Evolutionary conservation across 1,140 invertebrate species (phyloP), one percentile per base, ranked within the genome.

Genomic region (Amyelois transitella): DNA sequence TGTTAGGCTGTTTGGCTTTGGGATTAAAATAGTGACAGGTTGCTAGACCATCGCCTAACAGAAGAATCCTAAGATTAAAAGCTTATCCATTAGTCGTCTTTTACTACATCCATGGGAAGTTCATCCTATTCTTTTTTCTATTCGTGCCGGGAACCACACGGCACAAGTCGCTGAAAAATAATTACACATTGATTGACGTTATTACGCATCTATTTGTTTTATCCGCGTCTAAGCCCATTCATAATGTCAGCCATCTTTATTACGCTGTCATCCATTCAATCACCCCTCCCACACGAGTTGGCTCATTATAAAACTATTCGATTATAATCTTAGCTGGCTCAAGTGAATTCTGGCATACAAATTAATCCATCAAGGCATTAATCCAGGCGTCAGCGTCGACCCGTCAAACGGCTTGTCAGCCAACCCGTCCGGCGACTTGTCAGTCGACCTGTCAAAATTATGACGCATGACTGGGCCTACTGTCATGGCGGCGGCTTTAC

Each of bases 281-380:
- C 25, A 12, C 18, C 12, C 28, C 20, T 22, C 45, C 45, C 10
- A 48, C 18, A 12, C 18, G 20, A 20, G 19, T 48, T 20, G 24
- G 43, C 60, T 67, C 69, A 65, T 71, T 71, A 68, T 65, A 60
- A 55, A 50, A 55, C 22, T 55, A 60, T 60, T 58, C 51, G 69
- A 72, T 69, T 52, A 60, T 55, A 60, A 71, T 71, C 57, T 56
- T 19, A 32, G 58, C 43, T 14, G 3, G 20, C 45, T 21, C 8
- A 52, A 64, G 62, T 59, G 59, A 67, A 70, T 72, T 62, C 64
- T 60, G 51, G 32, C 65, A 70, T 44, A 70, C 70, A 77, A 82
- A 81, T 84, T 78, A 84, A 84, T 82, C 79, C 76, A 81, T 84
- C 77, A 81, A 60, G 68, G 60, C 65, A 64, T 72, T 81, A 84